Evolutionary conservation across 1,140 invertebrate genomes (phyloP).

Genomic region (Drosophila kurseongensis): DNA sequence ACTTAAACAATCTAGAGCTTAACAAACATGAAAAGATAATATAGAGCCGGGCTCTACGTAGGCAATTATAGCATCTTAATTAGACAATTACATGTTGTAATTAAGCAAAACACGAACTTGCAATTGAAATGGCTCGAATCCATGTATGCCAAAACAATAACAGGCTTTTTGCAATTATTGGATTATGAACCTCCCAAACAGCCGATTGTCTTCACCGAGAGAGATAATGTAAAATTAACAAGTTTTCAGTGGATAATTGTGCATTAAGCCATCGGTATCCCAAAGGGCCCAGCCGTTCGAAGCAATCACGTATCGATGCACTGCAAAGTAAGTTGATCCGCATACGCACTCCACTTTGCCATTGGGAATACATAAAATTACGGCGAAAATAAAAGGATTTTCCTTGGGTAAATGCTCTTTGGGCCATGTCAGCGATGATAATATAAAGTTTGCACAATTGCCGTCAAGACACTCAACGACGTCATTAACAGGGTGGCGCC

Average conservation of each 20-base stretch:
- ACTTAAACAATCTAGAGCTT: neutral
- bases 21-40: neutral
- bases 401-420: constrained; percentile 43
- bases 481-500: constrained; percentile 55
- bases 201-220: neutral
- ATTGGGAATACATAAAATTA: constrained; percentile 45
- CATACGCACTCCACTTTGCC: neutral
- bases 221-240: constrained; percentile 26
- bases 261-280: constrained; percentile 28
- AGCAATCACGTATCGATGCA: constrained; percentile 28
- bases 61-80: constrained; percentile 13
- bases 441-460: constrained; percentile 50
- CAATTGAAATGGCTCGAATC: constrained; percentile 17
- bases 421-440: constrained; percentile 45
- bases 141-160: constrained; percentile 24
- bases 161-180: constrained; percentile 24
- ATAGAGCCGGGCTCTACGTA: neutral
- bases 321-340: constrained; percentile 15
- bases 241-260: constrained; percentile 42
- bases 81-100: constrained; percentile 43
- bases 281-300: neutral
- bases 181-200: constrained; percentile 14
- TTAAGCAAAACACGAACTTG: constrained; percentile 25
- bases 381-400: constrained; percentile 50
- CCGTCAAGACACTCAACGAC: constrained; percentile 57